phyloP scores from a whole-genome alignment of 2,888 invertebrate genomes.

The Synergus laeviventris region DNA sequence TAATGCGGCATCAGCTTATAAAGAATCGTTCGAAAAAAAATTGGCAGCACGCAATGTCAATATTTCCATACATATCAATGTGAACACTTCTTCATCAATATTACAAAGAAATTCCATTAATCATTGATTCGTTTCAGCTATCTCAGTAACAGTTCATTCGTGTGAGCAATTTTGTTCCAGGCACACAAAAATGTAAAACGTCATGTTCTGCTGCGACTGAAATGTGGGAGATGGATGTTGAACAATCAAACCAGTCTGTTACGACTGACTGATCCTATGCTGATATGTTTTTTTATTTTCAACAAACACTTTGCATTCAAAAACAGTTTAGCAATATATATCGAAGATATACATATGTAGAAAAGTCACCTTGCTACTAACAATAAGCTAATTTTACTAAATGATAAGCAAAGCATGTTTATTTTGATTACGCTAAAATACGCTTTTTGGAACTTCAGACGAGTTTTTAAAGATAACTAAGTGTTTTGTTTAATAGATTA shows the following conservation, averaged over 20 bases:
- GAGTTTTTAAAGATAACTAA: background rate
- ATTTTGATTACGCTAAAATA: too few species aligned
- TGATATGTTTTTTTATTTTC: background rate
- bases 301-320: background rate
- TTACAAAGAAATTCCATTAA: background rate
- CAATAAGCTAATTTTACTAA: too few species aligned
- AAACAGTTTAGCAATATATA: background rate
- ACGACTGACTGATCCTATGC: background rate
- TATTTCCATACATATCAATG: too few species aligned
- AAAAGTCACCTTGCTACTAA: too few species aligned
- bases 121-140: background rate
- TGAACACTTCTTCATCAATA: background rate
- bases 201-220: background rate
- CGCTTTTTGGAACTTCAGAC: background rate
- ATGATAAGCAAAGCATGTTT: too few species aligned
- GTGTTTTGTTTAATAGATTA: background rate
- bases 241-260: background rate
- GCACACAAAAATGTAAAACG: slow-evolving; percentile 2
- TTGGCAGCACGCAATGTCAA: background rate
- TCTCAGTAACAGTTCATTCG: background rate
- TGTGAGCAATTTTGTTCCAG: background rate
- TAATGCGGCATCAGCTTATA: too few species aligned
- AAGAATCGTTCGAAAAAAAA: background rate
- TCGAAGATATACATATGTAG: too few species aligned
- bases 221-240: background rate